A percentile compares a stretch with the other conserved stretches of the same genome.
These are phyloP conservation scores for Eucriotettix oculatus DNA, from an alignment of 2,888 invertebrate genomes.

Conservation along the genomic window DNA sequence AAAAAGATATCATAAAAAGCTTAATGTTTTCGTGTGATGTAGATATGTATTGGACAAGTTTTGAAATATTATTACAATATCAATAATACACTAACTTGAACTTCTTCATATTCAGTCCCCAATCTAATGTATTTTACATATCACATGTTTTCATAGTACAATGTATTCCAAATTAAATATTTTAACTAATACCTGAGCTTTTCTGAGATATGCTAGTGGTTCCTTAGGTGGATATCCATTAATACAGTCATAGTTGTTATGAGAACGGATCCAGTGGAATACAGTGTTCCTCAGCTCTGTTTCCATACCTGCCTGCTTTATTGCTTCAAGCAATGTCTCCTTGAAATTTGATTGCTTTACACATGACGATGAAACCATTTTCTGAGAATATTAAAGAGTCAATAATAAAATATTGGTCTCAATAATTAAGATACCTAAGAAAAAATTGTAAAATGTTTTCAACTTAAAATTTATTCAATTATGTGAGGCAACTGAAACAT, in stretches of 20 bases:
- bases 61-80: no score
- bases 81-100: no score
- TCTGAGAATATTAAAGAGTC: constrained; percentile 31
- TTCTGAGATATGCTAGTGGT: constrained; percentile 56
- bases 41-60: no score
- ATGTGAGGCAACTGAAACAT: no score
- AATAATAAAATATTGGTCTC: background rate
- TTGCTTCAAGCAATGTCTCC: constrained; percentile 53
- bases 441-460: background rate
- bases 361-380: constrained; percentile 55
- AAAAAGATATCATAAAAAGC: no score
- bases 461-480: background rate
- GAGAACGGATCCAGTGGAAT: constrained; percentile 59
- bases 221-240: constrained; percentile 26
- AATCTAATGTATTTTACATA: no score
- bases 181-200: constrained; percentile 44
- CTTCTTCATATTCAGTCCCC: no score
- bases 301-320: constrained; percentile 63
- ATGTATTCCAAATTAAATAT: no score
- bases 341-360: constrained; percentile 66
- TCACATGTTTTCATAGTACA: no score
- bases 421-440: constrained; percentile 1
- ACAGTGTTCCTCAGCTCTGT: constrained; percentile 70
- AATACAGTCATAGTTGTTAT: constrained; percentile 18
- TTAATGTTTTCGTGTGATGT: no score